A percentile compares a stretch with the other conserved stretches of the same genome.
Evolutionary conservation across 2,888 invertebrate genomes (phyloP).

Genomic region (Pollenia angustigena): DNA sequence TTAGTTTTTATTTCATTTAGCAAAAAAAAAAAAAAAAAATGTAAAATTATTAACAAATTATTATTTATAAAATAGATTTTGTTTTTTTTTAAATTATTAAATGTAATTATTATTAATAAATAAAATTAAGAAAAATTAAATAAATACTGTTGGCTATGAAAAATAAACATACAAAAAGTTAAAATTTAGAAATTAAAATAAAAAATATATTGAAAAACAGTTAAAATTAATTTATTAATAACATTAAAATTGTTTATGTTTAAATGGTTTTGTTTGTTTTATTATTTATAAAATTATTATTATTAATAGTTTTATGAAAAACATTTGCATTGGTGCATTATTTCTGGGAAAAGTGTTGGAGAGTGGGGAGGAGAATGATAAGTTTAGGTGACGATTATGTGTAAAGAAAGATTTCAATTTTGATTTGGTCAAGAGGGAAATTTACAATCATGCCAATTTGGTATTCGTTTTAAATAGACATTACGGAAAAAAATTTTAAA

Average conservation of each 20-base stretch:
- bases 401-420: no score
- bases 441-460: no score
- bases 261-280: slow-evolving; percentile 9
- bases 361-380: background rate
- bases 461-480: no score
- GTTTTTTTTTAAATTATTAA: slow-evolving; percentile 50
- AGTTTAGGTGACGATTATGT: no score
- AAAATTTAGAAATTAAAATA: slow-evolving; percentile 45
- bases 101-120: slow-evolving; percentile 62
- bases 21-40: slow-evolving; percentile 61
- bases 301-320: slow-evolving; percentile 17
- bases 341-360: background rate
- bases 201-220: slow-evolving; percentile 40
- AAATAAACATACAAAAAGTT: slow-evolving; percentile 63
- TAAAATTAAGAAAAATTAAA: slow-evolving; percentile 59
- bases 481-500: no score
- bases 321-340: slow-evolving; percentile 59
- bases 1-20: slow-evolving; percentile 81
- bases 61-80: slow-evolving; percentile 65
- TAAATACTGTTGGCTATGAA: slow-evolving; percentile 66
- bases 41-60: slow-evolving; percentile 69
- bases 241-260: slow-evolving; percentile 64
- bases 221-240: slow-evolving; percentile 61
- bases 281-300: background rate
- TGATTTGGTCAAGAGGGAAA: no score